Evolutionary conservation across 1,140 invertebrate genomes (phyloP), one percentile per base, ranked within the genome.

Genomic region (Temnothorax curvispinosus): DNA sequence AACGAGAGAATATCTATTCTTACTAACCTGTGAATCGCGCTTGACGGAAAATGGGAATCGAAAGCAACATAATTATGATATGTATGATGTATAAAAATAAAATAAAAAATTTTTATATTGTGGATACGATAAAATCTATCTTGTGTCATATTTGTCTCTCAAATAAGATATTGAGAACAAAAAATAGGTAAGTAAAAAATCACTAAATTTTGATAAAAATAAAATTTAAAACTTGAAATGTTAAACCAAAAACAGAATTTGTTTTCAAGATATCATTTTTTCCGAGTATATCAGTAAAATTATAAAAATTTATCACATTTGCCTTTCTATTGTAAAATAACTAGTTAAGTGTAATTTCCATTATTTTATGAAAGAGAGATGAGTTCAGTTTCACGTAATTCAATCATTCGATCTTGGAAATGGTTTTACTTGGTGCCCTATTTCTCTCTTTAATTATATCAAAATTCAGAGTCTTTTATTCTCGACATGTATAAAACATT

Each of bases 1-100:
- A 78, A 64, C 0, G 3, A 41, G 15, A 76, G 11, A 78, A 47
- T 38, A 69, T 69, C 18, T 65, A 32, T 65, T 78, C 3, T 78
- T 77, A 32, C 5, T 8, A 44, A 65, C 13, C n/a, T 64, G 27
- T 27, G 15, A 41, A 60, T 60, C 38, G 38, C 38, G 18, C 18
- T 65, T 52, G 9, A 9, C 32, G 8, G 2, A 67, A 52, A 67
- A 8, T 18, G 50, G n/a, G 1, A 11, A n/a, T 35, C 5, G 1
- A 27, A 64, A 52, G 1, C 7, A 50, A 38, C 27, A 27, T 64
- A n/a, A 47, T 62, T 47, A 32, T 44, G 9, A 58, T 35, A 32
- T 35, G 21, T 64, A 18, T 47, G 9, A 18, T 47, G 9, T 52
- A 52, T 6, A 13, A 11, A 35, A 7, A 41, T 75, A 11, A 75